Evolutionary conservation across 1,140 invertebrate genomes (phyloP).

Genomic region (Philotrypesis tridentata): DNA sequence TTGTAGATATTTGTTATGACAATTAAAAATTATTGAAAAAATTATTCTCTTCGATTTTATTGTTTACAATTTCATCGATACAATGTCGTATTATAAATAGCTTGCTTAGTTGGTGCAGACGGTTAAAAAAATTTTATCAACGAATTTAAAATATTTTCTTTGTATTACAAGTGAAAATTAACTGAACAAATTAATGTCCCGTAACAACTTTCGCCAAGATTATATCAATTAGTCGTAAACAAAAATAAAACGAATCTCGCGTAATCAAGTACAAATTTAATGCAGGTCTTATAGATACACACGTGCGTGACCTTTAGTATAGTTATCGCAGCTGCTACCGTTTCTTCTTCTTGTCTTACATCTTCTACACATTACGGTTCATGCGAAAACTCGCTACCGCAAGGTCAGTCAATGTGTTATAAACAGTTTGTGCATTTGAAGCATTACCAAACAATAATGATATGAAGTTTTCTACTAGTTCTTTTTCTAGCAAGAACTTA

Average conservation of each 20-base stretch:
- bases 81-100: too few species aligned
- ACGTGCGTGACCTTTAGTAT: background rate
- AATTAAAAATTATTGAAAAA: too few species aligned
- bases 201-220: background rate
- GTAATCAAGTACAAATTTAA: slow-evolving; percentile 17
- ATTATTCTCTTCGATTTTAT: too few species aligned
- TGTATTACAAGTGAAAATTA: too few species aligned
- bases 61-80: too few species aligned
- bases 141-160: too few species aligned
- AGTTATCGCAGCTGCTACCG: background rate
- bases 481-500: background rate
- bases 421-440: background rate
- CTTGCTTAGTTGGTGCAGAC: too few species aligned
- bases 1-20: too few species aligned
- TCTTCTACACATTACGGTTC: background rate
- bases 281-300: background rate
- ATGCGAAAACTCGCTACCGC: background rate
- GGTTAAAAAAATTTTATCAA: too few species aligned
- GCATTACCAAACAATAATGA: background rate
- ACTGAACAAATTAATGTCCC: background rate
- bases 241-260: slow-evolving; percentile 13
- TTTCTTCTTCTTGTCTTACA: slow-evolving; percentile 7
- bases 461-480: background rate
- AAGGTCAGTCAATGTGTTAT: slow-evolving; percentile 6
- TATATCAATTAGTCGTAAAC: background rate